Evolutionary conservation across 2,888 invertebrate species (phyloP).

Genomic region (Plebejus argus): DNA sequence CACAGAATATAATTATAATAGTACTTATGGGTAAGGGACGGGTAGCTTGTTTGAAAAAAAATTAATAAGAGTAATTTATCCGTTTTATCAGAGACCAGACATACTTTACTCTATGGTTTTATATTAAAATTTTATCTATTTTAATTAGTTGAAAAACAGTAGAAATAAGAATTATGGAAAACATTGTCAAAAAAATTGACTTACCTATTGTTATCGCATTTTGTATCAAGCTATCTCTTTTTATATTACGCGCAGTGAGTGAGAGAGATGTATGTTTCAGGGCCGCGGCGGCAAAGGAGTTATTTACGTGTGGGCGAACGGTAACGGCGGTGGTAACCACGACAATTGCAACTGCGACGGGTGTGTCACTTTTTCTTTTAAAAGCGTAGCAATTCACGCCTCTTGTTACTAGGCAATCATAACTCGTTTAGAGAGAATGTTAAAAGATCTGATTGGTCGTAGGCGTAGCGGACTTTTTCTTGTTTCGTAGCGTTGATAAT

Average conservation of each 20-base stretch:
- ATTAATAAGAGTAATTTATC: not conserved
- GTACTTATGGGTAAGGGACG: too few species aligned
- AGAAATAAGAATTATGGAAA: too few species aligned
- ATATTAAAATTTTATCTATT: too few species aligned
- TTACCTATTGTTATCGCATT: too few species aligned
- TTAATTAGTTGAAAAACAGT: too few species aligned
- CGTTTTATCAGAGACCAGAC: too few species aligned
- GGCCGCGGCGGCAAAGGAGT: constrained; percentile 90
- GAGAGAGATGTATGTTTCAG: constrained; percentile 53
- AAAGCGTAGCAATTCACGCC: constrained; percentile 24
- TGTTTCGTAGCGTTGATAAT: too few species aligned
- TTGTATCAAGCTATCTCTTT: not conserved
- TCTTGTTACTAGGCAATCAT: constrained; percentile 16
- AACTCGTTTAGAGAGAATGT: not conserved
- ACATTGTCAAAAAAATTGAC: too few species aligned
- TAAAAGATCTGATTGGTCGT: not conserved
- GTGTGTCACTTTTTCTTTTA: constrained; percentile 73
- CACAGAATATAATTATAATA: too few species aligned
- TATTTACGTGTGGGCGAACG: constrained; percentile 96
- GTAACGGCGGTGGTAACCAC: constrained; percentile 90
- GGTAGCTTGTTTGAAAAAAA: not conserved
- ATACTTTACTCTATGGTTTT: too few species aligned
- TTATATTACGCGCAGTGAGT: not conserved
- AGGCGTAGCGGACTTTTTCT: not conserved
- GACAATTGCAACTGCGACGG: constrained; percentile 98